A percentile compares a stretch with the other conserved stretches of the same genome.
phyloP scores from a whole-genome alignment of 2,797 vertebrate species.

The Xyrichtys novacula region DNA sequence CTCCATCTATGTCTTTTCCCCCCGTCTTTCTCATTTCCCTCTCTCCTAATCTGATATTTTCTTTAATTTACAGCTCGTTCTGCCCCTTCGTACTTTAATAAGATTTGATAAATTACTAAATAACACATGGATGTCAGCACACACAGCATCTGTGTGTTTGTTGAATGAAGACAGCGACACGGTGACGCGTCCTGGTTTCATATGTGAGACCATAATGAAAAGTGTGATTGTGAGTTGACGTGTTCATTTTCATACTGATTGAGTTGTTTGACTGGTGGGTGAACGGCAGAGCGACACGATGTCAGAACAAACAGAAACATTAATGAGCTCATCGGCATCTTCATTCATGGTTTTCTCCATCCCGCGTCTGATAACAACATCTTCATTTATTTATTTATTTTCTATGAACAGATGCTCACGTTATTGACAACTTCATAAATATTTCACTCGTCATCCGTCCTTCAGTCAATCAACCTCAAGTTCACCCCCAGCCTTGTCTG shows the following conservation, averaged over 20 bases:
- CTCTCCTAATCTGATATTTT: not conserved
- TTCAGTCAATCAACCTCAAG: too few relatives aligned
- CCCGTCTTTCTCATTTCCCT: not conserved
- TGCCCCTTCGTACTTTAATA: not conserved
- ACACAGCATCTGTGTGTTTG: not conserved
- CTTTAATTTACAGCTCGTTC: not conserved
- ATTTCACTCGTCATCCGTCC: too few relatives aligned
- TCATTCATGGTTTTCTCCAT: rapidly evolving
- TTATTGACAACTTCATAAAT: not conserved
- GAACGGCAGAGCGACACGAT: not conserved
- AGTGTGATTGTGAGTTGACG: not conserved
- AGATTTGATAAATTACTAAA: not conserved
- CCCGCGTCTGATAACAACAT: not conserved
- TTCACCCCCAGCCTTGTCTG: too few relatives aligned
- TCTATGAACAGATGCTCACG: not conserved
- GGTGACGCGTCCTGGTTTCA: not conserved
- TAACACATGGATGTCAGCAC: not conserved
- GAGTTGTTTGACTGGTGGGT: not conserved
- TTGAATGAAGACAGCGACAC: not conserved
- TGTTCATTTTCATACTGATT: conserved; percentile 18
- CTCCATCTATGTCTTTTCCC: conserved; percentile 8
- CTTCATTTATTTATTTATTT: not conserved
- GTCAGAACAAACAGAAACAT: not conserved
- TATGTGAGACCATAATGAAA: not conserved
- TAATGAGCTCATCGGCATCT: not conserved